These are phyloP conservation scores for Tricholaema leucomelas DNA, from an alignment of 2,113 vertebrate genomes.

Conservation along the genomic window DNA sequence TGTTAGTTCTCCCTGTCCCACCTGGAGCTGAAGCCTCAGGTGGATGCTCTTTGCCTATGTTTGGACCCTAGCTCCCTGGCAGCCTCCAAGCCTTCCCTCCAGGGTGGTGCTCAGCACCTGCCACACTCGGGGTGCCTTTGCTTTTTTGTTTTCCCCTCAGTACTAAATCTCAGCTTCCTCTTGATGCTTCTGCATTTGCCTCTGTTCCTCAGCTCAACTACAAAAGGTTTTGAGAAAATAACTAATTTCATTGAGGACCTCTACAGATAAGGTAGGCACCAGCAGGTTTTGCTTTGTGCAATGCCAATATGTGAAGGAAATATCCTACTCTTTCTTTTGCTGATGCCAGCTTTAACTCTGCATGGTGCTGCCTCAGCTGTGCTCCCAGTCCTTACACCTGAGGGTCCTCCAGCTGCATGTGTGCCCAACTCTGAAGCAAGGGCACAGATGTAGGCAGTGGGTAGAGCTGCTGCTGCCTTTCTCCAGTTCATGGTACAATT, in stretches of 20 bases:
- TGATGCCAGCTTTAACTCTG: background rate
- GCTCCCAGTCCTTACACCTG: background rate
- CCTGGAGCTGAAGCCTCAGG: background rate
- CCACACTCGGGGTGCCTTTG: accelerated
- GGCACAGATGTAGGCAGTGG: background rate
- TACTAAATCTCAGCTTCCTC: background rate
- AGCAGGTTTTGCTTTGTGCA: background rate
- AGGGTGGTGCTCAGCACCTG: background rate
- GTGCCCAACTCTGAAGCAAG: accelerated
- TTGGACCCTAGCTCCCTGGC: background rate
- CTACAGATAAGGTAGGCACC: background rate
- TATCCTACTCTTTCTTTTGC: background rate
- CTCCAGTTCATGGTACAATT: accelerated
- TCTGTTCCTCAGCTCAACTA: background rate
- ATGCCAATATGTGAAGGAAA: background rate
- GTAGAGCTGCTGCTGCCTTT: background rate
- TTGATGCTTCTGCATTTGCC: background rate
- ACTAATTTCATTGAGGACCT: background rate
- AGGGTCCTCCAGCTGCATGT: accelerated
- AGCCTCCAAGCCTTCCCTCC: accelerated
- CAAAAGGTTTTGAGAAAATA: background rate
- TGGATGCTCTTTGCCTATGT: background rate
- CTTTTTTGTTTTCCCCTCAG: background rate
- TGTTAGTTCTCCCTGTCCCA: background rate
- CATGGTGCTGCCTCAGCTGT: background rate